Evolutionary conservation across 1,140 invertebrate species (phyloP), one percentile per base, ranked within the genome.

Genomic region (Drosophila neocordata): DNA sequence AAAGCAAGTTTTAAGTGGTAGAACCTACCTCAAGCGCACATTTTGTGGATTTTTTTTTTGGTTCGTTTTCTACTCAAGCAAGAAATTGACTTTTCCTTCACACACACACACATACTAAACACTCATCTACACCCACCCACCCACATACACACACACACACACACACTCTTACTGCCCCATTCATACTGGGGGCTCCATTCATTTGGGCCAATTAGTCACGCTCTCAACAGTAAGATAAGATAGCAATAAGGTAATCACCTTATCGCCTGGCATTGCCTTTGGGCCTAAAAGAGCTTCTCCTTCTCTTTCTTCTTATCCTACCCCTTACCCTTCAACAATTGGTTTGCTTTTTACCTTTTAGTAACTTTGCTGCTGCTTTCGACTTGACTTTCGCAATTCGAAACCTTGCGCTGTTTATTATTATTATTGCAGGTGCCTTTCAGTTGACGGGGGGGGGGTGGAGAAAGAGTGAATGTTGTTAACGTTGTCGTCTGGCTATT

Each of bases 131-230:
- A 31, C 55, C 56, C 59, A 15, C 51, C 51, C 66, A 69, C 65
- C 18, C n/a, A 37, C 67, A n/a, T 11, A 58, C 27, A 31, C 27
- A 31, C 7, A 31, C 24, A 24, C 24, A 24, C 24, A 24, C 20
- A 27, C 31, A 18, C 12, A 24, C 58, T 48, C 13, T 11, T n/a
- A 65, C 62, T 53, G 27, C 59, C 62, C 18, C 41, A 48, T 48
- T 48, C 41, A 48, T 48, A 48, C 41, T 48, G 15, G 8, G 9
- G n/a, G 15, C 55, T 73, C 77, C 70, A 69, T 87, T 69, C 69
- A 69, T 57, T 81, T 74, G 78, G 60, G 78, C 71, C 83, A 85
- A 85, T 85, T 85, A 85, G 82, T 85, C 82, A 85, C 78, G 71
- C 83, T 67, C 71, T 27, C 35, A 69, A 18, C 41, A 48, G 15